Conservation (phyloP, 2,888 invertebrate genomes). For the Harmothoe impar region DNA sequence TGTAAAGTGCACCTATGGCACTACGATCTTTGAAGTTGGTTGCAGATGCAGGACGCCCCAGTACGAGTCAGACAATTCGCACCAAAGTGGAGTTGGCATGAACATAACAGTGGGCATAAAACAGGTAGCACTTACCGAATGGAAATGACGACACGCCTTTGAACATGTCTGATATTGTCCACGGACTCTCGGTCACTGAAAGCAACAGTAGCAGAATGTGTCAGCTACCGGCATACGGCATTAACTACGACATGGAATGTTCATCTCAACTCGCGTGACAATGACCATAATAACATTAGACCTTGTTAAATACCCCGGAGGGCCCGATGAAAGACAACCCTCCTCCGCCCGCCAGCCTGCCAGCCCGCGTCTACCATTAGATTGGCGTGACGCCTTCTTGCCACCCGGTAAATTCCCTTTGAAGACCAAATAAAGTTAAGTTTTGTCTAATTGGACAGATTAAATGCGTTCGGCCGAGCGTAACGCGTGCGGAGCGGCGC, state of each 20-base stretch:
- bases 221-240: neutral
- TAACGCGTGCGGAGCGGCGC: neutral
- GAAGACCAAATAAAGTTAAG: slow-evolving; percentile 61
- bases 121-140: slow-evolving; percentile 57
- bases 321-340: slow-evolving; percentile 30
- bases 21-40: neutral
- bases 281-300: slow-evolving; percentile 38
- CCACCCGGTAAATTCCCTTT: slow-evolving; percentile 56
- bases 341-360: slow-evolving; percentile 12
- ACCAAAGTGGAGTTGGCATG: neutral
- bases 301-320: slow-evolving; percentile 32
- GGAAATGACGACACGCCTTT: slow-evolving; percentile 61
- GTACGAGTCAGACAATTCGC: neutral
- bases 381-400: slow-evolving; percentile 41
- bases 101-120: neutral
- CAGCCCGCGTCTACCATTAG: slow-evolving; percentile 27
- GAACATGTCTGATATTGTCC: slow-evolving; percentile 65
- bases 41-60: neutral
- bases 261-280: slow-evolving; percentile 33
- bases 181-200: slow-evolving; percentile 52
- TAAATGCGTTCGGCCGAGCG: slow-evolving; percentile 42
- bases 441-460: slow-evolving; percentile 58
- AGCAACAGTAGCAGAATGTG: neutral
- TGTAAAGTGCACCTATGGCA: neutral
- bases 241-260: slow-evolving; percentile 14